A percentile compares a stretch with the other conserved stretches of the same genome.
These are phyloP conservation scores for Eupithecia exiguata DNA, from an alignment of 2,888 invertebrate genomes.

Conservation along the genomic window DNA sequence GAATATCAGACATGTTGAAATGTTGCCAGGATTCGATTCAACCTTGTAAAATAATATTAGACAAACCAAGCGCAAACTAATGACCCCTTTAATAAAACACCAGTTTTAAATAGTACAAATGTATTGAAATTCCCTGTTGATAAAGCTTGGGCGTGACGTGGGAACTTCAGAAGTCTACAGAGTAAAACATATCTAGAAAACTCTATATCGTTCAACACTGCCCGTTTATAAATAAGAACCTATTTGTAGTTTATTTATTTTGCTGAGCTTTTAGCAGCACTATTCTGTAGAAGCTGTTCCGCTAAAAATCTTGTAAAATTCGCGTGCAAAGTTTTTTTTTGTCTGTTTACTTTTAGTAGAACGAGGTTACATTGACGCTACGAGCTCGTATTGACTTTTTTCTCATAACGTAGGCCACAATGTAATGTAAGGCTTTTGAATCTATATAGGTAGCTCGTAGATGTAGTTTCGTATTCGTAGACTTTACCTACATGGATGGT, in stretches of 20 bases:
- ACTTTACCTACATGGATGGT: neutral
- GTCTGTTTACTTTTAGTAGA: neutral
- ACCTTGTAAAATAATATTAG: constrained; percentile 28
- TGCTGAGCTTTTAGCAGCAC: constrained; percentile 12
- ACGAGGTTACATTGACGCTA: neutral
- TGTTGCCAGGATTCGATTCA: constrained; percentile 29
- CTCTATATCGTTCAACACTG: constrained; percentile 42
- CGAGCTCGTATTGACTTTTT: neutral
- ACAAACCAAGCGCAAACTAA: constrained; percentile 31
- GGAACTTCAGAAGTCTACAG: constrained; percentile 37
- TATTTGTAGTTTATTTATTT: constrained; percentile 8
- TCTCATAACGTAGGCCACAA: neutral
- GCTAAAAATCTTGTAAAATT: neutral
- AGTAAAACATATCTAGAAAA: constrained; percentile 33
- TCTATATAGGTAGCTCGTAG: constrained; percentile 13
- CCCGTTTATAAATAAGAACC: constrained; percentile 30
- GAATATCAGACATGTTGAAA: constrained; percentile 7
- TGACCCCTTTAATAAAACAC: constrained; percentile 33
- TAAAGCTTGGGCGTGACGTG: constrained; percentile 39
- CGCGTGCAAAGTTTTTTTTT: neutral
- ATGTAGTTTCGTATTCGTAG: constrained; percentile 6
- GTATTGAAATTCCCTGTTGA: constrained; percentile 34
- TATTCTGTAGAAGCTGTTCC: neutral
- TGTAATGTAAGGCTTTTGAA: constrained; percentile 10
- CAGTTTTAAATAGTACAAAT: constrained; percentile 27